phyloP scores from a whole-genome alignment of 2,797 vertebrate species.

The Scomberomorus guttatus region DNA sequence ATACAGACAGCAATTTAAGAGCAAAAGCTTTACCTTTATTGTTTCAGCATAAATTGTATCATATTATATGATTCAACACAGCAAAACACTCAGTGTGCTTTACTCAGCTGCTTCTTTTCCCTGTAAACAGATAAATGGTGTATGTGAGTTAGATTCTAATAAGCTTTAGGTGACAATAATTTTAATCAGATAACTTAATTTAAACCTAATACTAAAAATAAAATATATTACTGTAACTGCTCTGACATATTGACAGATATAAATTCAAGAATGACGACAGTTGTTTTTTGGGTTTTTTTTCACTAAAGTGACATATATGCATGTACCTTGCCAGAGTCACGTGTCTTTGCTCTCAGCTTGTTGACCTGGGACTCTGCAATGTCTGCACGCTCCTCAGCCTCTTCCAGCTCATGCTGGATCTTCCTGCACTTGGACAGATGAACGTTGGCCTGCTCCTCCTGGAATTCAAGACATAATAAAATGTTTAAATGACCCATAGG shows the following conservation, averaged over 20 bases:
- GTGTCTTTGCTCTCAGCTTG: constrained; percentile 63
- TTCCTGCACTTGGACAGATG: constrained; percentile 89
- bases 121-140: constrained; percentile 19
- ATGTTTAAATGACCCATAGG: not conserved
- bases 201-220: not conserved
- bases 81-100: not conserved
- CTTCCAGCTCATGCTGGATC: constrained; percentile 84
- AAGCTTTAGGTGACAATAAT: not conserved
- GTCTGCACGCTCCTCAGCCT: constrained; percentile 63
- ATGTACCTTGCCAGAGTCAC: constrained; percentile 66
- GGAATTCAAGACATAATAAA: constrained; percentile 19
- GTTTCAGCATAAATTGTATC: constrained; percentile 26
- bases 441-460: constrained; percentile 76
- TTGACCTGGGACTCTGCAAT: constrained; percentile 60
- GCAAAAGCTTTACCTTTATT: constrained; percentile 49
- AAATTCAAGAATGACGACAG: not conserved
- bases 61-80: constrained; percentile 64
- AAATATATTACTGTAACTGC: not conserved
- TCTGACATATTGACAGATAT: not conserved
- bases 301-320: not conserved
- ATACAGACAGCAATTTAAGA: constrained; percentile 26
- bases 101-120: constrained; percentile 68
- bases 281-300: not conserved
- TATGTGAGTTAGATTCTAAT: not conserved
- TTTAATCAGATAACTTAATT: not conserved